Base-by-base conservation (phyloP, 2,797 vertebrate genomes). In the Capromys pilorides region DNA sequence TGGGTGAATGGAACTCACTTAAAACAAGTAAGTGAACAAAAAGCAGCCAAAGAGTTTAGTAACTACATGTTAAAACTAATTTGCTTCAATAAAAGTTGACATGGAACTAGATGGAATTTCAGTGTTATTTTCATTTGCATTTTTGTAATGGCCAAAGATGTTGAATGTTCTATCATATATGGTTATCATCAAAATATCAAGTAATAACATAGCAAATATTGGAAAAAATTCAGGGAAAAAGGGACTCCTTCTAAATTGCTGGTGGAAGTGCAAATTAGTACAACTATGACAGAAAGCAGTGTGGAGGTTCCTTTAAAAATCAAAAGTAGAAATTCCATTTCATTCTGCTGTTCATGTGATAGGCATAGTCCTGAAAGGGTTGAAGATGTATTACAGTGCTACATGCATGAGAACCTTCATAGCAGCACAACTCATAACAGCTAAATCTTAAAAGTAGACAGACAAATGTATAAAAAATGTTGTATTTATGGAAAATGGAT, bases 71-170 rank as follows among this genome's bases (percentile, higher is more conserved):
- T 90, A 86, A 94, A 95, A 92, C 89, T 96, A 90, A 98, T 97
- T 96, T 33, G 66, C 89, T 97, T 97, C 97, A 94, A 94, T 97
- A 96, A 93, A 91, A 96, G 94, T 41, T 94, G 94, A 90, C 57
- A 86, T 18, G 91, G 62, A 94, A 6, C 28, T 31, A 28, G 41
- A 31, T 49, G 73, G 13, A 77, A 49, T 31, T 45, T 31, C 26
- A 77, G 24, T 28, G 41, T 31, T 75, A 41, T 77, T 26, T 77
- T 49, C 28, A 77, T 49, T 49, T 77, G 41, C 73, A 77, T 77
- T 77, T 77, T 45, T 77, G 14, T 31, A 77, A 77, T 45, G 73
- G 14, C 41, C 73, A 77, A 45, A 26, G 41, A 16, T 77, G 14
- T 49, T 28, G 41, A 77, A 14, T 6, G 28, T 45, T 45, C 28